Evolutionary conservation across 2,888 invertebrate species (phyloP).

Genomic region (Oxycera nigricornis): DNA sequence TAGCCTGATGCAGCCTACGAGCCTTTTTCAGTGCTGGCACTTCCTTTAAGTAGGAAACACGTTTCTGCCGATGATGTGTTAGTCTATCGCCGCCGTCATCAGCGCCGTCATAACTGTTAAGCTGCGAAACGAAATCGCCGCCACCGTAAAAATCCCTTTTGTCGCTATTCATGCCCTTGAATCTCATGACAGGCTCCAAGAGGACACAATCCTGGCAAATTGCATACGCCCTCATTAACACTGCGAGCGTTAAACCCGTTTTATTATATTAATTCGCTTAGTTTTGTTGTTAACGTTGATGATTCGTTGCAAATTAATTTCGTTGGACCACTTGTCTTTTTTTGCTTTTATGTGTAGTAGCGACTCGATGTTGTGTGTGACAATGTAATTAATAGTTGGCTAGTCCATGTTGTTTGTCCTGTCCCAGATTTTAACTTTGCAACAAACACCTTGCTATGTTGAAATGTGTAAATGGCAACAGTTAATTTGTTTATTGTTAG

Average conservation of each 20-base stretch:
- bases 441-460: neutral
- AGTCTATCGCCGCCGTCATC: conserved; percentile 13
- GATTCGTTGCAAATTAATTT: conserved; percentile 3
- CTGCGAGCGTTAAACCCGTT: neutral
- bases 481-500: neutral
- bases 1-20: conserved; percentile 43
- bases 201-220: conserved; percentile 18
- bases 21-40: conserved; percentile 47
- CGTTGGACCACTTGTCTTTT: neutral
- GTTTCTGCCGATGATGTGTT: conserved; percentile 10
- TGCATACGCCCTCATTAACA: neutral
- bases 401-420: neutral
- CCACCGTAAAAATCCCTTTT: conserved; percentile 8
- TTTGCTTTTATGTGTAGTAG: conserved; percentile 26
- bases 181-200: conserved; percentile 8
- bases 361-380: conserved; percentile 16
- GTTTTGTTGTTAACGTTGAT: conserved; percentile 10
- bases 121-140: neutral
- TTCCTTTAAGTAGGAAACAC: conserved; percentile 48
- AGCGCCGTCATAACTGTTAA: conserved; percentile 7
- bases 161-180: conserved; percentile 21
- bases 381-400: neutral
- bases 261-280: conserved; percentile 9
- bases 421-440: neutral
- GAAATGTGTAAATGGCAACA: too few relatives aligned